These are phyloP conservation scores for Odocoileus hemionus DNA, from an alignment of 2,113 vertebrate species.

Conservation along the genomic window DNA sequence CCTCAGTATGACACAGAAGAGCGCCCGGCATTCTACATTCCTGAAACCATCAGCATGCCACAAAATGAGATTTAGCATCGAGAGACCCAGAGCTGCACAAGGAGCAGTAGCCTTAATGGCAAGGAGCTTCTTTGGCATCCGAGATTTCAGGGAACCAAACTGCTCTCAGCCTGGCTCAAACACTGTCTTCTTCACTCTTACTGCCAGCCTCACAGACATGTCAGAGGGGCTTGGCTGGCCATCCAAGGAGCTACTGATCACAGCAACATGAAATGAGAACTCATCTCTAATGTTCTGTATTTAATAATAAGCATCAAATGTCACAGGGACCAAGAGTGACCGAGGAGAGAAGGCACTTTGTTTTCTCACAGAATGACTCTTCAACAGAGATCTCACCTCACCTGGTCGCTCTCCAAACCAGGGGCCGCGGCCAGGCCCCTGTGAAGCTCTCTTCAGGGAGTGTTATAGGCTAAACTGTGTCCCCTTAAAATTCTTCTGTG, in stretches of 20 bases:
- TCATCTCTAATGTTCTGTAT: background rate
- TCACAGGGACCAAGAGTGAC: background rate
- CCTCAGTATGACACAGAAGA: background rate
- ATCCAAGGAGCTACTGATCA: background rate
- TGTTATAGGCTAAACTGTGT: background rate
- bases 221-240: background rate
- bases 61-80: background rate
- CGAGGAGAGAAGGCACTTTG: background rate
- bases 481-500: background rate
- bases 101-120: background rate
- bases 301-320: background rate
- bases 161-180: background rate
- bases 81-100: background rate
- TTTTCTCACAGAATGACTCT: background rate
- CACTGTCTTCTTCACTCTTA: background rate
- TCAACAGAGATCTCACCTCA: background rate
- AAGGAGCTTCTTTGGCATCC: background rate
- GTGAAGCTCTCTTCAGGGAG: background rate
- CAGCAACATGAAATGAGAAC: background rate
- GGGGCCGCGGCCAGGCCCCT: background rate
- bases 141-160: background rate
- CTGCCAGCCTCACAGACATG: background rate
- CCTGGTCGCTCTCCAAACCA: background rate
- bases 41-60: background rate
- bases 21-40: background rate